Evolutionary conservation across 2,113 vertebrate species (phyloP), one percentile per base, ranked within the genome.

Genomic region (human): DNA sequence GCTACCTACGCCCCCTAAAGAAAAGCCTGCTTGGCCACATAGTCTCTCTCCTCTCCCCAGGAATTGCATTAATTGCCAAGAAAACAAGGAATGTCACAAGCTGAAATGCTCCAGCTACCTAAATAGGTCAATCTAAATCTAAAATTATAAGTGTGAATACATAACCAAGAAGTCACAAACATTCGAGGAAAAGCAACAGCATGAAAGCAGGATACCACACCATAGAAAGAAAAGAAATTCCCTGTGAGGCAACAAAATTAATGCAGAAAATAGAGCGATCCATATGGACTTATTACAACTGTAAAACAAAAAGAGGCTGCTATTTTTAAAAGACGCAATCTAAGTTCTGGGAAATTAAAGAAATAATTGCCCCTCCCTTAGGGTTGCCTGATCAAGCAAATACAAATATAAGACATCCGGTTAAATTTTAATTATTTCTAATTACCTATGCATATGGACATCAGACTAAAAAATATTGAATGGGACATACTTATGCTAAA

Each of bases 371-470:
- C 61, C 68, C 10, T 95, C 35, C n/a, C 35, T 94, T 40, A n/a
- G 35, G 23, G 23, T 97, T 96, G 38, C 18, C 25, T 64, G 70
- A 96, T 38, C 68, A 22, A 91, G 27, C 50, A 92, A 94, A 96
- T 92, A 35, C 89, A 93, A 97, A 89, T 90, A 93, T 95, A 84
- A 50, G 70, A 48, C 57, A 83, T 17, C 38, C n/a, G 40, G 17
- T 81, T 90, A 96, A 85, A 96, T 89, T 93, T 90, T 80, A 92
- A 59, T 90, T 61, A 89, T 93, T 72, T 89, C 50, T 82, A 91
- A 80, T 96, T 81, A 75, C 40, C 32, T 85, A 50, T 40, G 68
- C 18, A 61, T 59, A 57, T 72, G n/a, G 64, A 73, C 23, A 66
- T 92, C 43, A n/a, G 95, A 16, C 43, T 81, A 82, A 93, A 78